Conservation (phyloP, 2,888 invertebrate genomes). For the Lasioglossum leucozonium region DNA sequence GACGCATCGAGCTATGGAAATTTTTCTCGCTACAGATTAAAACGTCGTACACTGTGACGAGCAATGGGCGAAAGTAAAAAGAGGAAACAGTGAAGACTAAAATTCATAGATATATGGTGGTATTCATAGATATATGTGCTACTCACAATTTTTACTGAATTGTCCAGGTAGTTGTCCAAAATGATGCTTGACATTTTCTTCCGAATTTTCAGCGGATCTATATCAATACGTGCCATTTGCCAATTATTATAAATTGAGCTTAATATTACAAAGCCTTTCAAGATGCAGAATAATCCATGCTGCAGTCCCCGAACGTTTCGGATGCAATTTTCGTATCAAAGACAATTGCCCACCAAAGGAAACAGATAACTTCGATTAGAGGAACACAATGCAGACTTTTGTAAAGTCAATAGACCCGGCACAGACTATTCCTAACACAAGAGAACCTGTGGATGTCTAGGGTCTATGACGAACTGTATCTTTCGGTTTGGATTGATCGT, state of each 20-base stretch:
- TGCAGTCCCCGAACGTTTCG: neutral
- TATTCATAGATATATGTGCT: neutral
- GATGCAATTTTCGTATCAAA: neutral
- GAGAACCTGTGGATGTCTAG: neutral
- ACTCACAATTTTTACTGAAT: neutral
- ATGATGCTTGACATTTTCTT: neutral
- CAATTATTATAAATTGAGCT: neutral
- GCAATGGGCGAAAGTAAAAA: neutral
- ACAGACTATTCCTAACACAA: neutral
- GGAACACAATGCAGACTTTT: neutral
- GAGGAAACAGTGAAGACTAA: neutral
- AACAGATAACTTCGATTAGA: neutral
- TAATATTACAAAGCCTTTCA: neutral
- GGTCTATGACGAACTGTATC: neutral
- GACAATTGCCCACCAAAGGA: neutral
- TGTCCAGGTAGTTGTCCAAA: neutral
- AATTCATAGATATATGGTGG: neutral
- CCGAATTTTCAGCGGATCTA: neutral
- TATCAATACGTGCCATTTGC: neutral
- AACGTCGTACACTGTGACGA: neutral
- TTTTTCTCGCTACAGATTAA: neutral
- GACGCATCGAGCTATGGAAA: neutral
- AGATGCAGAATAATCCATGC: neutral
- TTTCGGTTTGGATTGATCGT: neutral
- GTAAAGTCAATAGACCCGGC: neutral